Conservation (phyloP, 2,888 invertebrate species). For the Ypsolopha scabrella region DNA sequence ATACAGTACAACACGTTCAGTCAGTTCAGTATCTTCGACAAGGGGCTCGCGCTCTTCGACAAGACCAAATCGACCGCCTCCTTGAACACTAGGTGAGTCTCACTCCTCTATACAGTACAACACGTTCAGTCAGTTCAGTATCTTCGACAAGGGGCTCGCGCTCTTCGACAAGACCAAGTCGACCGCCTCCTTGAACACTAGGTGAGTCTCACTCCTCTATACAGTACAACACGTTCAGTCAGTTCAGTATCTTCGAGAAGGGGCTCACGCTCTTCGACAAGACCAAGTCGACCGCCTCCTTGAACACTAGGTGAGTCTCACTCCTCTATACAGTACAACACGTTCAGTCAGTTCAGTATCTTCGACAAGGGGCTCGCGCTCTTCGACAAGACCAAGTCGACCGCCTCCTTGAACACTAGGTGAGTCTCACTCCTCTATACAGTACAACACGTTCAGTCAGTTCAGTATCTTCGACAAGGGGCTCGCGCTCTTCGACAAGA, state of each 20-base stretch:
- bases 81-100: too few species aligned
- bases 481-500: conserved; percentile 46
- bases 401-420: too few species aligned
- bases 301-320: too few species aligned
- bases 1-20: conserved; percentile 27
- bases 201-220: too few species aligned
- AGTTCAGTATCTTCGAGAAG: conserved; percentile 47
- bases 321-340: too few species aligned
- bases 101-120: too few species aligned
- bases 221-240: conserved; percentile 25
- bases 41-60: conserved; percentile 44
- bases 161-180: conserved; percentile 42
- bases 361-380: conserved; percentile 45
- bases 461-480: conserved; percentile 52
- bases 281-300: too few species aligned
- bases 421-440: too few species aligned
- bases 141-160: conserved; percentile 44
- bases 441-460: conserved; percentile 24
- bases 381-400: conserved; percentile 41
- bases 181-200: too few species aligned
- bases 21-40: conserved; percentile 28
- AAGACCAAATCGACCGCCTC: conserved; percentile 32
- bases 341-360: conserved; percentile 31
- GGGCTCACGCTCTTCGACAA: conserved; percentile 48
- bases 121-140: conserved; percentile 26